Percentiles rank a stretch among this genome's conserved stretches.
Evolutionary conservation across 2,797 vertebrate genomes (phyloP).

Genomic region (Mormyrus hasselquistii): DNA sequence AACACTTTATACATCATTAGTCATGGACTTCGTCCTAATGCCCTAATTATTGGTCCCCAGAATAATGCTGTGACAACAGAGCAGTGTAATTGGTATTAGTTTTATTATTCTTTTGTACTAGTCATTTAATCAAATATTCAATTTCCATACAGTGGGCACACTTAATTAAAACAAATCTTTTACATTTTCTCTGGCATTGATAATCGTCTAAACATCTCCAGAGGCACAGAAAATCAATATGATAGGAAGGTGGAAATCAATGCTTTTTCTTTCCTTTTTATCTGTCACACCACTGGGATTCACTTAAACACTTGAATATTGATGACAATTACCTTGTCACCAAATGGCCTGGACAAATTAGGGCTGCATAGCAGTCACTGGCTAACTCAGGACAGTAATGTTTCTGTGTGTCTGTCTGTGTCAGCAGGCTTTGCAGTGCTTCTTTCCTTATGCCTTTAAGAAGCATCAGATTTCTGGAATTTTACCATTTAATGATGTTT

Average conservation of each 20-base stretch:
- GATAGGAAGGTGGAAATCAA: conserved; percentile 65
- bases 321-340: conserved; percentile 47
- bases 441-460: not conserved
- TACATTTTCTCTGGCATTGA: conserved; percentile 69
- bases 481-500: not conserved
- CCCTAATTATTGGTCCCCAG: not conserved
- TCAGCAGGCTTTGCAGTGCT: not conserved
- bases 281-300: conserved; percentile 58
- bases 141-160: conserved; percentile 61
- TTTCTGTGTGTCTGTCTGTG: not conserved
- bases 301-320: conserved; percentile 56
- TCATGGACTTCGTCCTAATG: not conserved
- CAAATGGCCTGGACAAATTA: conserved; percentile 33
- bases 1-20: not conserved
- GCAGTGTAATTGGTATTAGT: conserved; percentile 49
- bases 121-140: conserved; percentile 67
- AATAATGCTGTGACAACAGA: conserved; percentile 5
- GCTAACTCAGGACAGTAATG: not conserved
- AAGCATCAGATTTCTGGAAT: not conserved
- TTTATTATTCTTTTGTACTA: conserved; percentile 59
- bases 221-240: conserved; percentile 62
- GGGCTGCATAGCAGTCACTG: conserved; percentile 15
- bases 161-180: conserved; percentile 77
- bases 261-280: conserved; percentile 50
- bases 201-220: conserved; percentile 60